These are phyloP conservation scores for Abramis brama DNA, from an alignment of 2,113 vertebrate genomes.

Conservation along the genomic window DNA sequence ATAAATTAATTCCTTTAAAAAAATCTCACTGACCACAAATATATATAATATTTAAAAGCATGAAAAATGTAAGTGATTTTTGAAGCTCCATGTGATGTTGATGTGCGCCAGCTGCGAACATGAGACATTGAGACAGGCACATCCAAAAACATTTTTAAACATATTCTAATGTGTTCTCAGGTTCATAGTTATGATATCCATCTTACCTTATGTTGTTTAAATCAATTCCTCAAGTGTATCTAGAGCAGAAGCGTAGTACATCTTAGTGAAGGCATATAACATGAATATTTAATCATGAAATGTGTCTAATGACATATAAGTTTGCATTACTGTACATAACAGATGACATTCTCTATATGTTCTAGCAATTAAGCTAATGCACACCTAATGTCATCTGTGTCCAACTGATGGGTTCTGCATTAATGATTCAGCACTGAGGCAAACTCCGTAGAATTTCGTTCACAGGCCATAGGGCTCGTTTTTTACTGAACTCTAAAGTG, in stretches of 20 bases:
- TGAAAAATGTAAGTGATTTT: not conserved
- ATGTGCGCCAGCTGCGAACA: not conserved
- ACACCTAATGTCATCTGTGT: conserved; percentile 13
- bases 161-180: conserved; percentile 7
- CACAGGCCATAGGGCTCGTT: not conserved
- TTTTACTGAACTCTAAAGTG: conserved; percentile 5
- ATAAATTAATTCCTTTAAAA: too few relatives aligned
- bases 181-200: conserved; percentile 4
- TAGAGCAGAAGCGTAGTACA: not conserved
- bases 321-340: conserved; percentile 15
- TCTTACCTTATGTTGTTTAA: not conserved
- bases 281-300: conserved; percentile 6
- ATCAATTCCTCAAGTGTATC: not conserved
- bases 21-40: too few relatives aligned
- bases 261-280: not conserved
- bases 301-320: not conserved
- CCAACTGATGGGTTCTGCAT: conserved; percentile 36
- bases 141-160: conserved; percentile 29
- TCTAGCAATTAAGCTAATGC: conserved; percentile 34
- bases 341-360: not conserved
- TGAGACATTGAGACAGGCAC: not conserved
- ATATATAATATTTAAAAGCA: not conserved
- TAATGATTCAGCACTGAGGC: conserved; percentile 45
- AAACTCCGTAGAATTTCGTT: conserved; percentile 1
- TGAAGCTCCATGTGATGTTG: not conserved